A percentile compares a stretch with the other conserved stretches of the same genome.
These are phyloP conservation scores for Sinella curviseta DNA, from an alignment of 1,140 invertebrate species.

Conservation along the genomic window DNA sequence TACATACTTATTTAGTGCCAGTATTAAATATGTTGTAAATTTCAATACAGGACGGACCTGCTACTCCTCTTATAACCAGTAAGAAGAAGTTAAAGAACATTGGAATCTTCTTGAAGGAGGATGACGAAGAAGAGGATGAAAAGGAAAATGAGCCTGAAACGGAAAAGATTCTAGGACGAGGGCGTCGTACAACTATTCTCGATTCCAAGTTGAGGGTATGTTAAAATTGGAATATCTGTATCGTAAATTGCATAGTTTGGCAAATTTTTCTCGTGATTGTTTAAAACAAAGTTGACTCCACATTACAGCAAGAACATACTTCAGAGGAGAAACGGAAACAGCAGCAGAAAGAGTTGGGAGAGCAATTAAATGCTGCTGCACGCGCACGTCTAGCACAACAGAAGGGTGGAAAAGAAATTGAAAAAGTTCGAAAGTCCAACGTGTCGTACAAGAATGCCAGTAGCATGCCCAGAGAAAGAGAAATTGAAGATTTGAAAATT, in stretches of 20 bases:
- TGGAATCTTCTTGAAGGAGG: conserved; percentile 91
- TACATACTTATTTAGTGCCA: not conserved
- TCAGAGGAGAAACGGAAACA: conserved; percentile 95
- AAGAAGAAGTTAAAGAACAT: conserved; percentile 97
- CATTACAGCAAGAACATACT: conserved; percentile 79
- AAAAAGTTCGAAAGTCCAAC: conserved; percentile 89
- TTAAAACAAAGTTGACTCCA: no score
- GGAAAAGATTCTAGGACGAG: conserved; percentile 66
- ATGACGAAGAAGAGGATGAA: conserved; percentile 73
- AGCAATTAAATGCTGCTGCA: conserved; percentile 87
- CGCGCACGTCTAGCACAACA: conserved; percentile 86
- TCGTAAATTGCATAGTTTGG: no score
- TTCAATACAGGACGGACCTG: conserved; percentile 67
- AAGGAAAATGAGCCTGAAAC: conserved; percentile 67
- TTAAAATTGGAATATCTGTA: conserved; percentile 43
- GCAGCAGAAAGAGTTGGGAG: conserved; percentile 93
- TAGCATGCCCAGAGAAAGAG: conserved; percentile 89
- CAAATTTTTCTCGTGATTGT: conserved; percentile 15
- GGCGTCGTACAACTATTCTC: conserved; percentile 89
- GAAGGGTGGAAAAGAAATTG: conserved; percentile 78
- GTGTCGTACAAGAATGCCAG: conserved; percentile 91
- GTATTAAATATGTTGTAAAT: not conserved
- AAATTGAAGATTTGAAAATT: conserved; percentile 90
- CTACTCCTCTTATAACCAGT: conserved; percentile 82
- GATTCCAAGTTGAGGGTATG: conserved; percentile 91